Evolutionary conservation across 2,888 invertebrate genomes (phyloP).

Genomic region (Eudemis profundana): DNA sequence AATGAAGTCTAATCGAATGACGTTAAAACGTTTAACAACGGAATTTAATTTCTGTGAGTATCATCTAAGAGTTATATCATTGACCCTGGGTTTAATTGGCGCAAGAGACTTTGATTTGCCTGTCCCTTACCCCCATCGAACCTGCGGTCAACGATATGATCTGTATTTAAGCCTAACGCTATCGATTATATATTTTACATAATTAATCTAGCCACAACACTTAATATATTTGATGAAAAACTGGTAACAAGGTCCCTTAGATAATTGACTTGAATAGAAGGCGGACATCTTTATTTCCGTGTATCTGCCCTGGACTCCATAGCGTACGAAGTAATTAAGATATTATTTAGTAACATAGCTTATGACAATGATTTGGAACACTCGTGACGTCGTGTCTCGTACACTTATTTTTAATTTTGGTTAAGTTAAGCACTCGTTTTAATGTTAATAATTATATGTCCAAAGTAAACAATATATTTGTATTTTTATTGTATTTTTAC

Average conservation of each 20-base stretch:
- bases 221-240: background rate
- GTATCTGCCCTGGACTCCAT: background rate
- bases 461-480: conserved; percentile 47
- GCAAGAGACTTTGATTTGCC: too few species aligned
- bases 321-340: conserved; percentile 27
- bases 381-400: conserved; percentile 39
- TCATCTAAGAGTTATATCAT: too few species aligned
- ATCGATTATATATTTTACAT: too few species aligned
- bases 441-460: conserved; percentile 47
- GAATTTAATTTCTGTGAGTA: too few species aligned
- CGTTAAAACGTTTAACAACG: too few species aligned
- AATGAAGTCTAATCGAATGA: too few species aligned
- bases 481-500: conserved; percentile 44
- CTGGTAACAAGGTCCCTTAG: background rate
- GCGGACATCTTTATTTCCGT: background rate
- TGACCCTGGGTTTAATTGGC: too few species aligned
- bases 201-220: background rate
- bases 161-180: too few species aligned
- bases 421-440: conserved; percentile 44
- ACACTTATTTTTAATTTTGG: conserved; percentile 45
- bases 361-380: conserved; percentile 35
- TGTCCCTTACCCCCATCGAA: too few species aligned
- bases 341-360: conserved; percentile 31
- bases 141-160: too few species aligned
- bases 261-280: background rate